Percentiles rank a stretch among this genome's conserved stretches.
Conservation (phyloP, 1,140 invertebrate species). For the Daktulosphaira vitifoliae region DNA sequence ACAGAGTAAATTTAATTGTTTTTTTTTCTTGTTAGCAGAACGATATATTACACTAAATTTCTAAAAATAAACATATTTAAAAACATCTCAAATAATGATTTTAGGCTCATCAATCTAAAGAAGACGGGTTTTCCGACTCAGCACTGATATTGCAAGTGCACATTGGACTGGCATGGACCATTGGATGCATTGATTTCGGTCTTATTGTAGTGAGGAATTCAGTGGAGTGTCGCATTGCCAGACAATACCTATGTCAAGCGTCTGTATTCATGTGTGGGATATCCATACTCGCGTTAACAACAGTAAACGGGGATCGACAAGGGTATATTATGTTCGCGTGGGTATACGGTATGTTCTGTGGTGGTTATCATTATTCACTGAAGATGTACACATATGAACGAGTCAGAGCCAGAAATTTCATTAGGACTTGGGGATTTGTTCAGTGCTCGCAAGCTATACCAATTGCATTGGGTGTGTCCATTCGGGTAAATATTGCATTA, state of each 20-base stretch:
- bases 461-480: slow-evolving; percentile 74
- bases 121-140: slow-evolving; percentile 60
- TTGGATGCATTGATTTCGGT: slow-evolving; percentile 72
- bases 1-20: no score
- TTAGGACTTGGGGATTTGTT: slow-evolving; percentile 81
- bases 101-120: slow-evolving; percentile 62
- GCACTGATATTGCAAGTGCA: slow-evolving; percentile 66
- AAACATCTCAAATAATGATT: slow-evolving; percentile 32
- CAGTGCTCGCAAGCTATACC: slow-evolving; percentile 78
- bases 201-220: slow-evolving; percentile 71
- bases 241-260: slow-evolving; percentile 70
- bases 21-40: no score
- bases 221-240: slow-evolving; percentile 71
- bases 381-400: slow-evolving; percentile 84
- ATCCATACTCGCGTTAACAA: slow-evolving; percentile 70
- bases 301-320: slow-evolving; percentile 60
- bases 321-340: slow-evolving; percentile 75
- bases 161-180: slow-evolving; percentile 69
- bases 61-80: no score
- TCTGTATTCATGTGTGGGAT: slow-evolving; percentile 69
- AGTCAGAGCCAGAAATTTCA: slow-evolving; percentile 73
- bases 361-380: slow-evolving; percentile 75
- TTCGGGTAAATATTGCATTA: slow-evolving; percentile 56
- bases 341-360: slow-evolving; percentile 73
- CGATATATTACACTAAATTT: no score